Conservation (phyloP, 2,888 invertebrate genomes). For the Cephus pygmeus region DNA sequence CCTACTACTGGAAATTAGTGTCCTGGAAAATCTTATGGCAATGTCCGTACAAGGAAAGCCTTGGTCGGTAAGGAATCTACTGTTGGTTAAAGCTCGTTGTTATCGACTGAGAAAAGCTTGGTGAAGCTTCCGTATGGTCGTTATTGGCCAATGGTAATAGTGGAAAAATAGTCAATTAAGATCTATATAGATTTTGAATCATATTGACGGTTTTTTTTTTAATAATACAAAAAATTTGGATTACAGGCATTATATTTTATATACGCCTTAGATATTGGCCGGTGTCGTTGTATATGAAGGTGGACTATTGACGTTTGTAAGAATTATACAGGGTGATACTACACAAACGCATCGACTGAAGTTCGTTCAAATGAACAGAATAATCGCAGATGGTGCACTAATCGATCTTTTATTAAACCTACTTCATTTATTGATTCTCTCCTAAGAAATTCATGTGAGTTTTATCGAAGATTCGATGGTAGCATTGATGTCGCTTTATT, state of each 20-base stretch:
- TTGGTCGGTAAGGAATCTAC: constrained; percentile 67
- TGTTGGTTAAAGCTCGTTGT: not conserved
- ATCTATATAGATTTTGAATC: not conserved
- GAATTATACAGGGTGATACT: not conserved
- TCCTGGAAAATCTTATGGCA: constrained; percentile 64
- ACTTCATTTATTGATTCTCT: not conserved
- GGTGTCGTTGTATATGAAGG: not conserved
- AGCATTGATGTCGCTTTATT: too few relatives aligned
- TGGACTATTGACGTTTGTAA: not conserved
- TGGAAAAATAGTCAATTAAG: not conserved
- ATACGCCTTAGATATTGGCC: not conserved
- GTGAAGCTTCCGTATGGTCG: constrained; percentile 4
- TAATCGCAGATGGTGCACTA: not conserved
- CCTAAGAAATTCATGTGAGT: too few relatives aligned
- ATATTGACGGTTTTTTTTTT: too few relatives aligned
- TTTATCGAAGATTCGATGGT: too few relatives aligned
- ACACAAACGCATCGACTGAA: not conserved
- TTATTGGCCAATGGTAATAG: not conserved
- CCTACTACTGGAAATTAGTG: constrained; percentile 62
- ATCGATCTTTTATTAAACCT: not conserved
- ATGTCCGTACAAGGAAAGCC: constrained; percentile 71
- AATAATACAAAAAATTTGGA: not conserved
- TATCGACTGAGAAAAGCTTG: not conserved
- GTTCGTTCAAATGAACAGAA: not conserved
- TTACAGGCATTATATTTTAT: not conserved